Evolutionary conservation across 1,140 invertebrate genomes (phyloP).

Genomic region (Rhopalosiphum padi): DNA sequence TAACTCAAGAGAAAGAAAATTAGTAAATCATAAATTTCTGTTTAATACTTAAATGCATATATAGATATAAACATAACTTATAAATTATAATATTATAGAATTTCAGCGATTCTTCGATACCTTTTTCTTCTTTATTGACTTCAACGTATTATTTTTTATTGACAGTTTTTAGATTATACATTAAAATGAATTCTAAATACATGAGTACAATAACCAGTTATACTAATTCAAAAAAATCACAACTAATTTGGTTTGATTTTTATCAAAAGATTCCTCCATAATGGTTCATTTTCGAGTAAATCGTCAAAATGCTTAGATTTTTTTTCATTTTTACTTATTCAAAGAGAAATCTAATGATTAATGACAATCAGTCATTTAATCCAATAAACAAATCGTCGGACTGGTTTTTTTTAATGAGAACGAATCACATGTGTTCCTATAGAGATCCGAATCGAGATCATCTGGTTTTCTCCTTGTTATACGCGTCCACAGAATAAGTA

Average conservation of each 20-base stretch:
- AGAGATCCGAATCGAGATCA: constrained; percentile 45
- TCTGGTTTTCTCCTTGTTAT: constrained; percentile 37
- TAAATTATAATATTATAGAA: background rate
- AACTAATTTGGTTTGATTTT: background rate
- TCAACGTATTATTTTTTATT: background rate
- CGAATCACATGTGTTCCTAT: constrained; percentile 2
- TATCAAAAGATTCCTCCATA: background rate
- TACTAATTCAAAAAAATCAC: background rate
- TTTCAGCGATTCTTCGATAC: background rate
- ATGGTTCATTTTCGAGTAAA: constrained; percentile 18
- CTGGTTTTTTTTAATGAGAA: constrained; percentile 52
- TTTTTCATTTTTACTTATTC: constrained; percentile 17
- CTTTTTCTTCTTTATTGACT: background rate
- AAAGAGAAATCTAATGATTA: constrained; percentile 40
- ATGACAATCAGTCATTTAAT: constrained; percentile 30
- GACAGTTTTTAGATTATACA: background rate
- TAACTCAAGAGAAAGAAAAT: too few relatives aligned
- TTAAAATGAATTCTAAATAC: background rate
- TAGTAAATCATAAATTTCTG: too few relatives aligned
- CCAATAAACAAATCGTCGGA: constrained; percentile 45
- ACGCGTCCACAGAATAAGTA: background rate
- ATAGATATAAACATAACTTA: background rate
- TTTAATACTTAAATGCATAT: background rate
- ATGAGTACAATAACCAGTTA: background rate
- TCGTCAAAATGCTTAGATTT: background rate